Evolutionary conservation across 2,113 vertebrate genomes (phyloP), one percentile per base, ranked within the genome.

Genomic region (Oncorhynchus masou): DNA sequence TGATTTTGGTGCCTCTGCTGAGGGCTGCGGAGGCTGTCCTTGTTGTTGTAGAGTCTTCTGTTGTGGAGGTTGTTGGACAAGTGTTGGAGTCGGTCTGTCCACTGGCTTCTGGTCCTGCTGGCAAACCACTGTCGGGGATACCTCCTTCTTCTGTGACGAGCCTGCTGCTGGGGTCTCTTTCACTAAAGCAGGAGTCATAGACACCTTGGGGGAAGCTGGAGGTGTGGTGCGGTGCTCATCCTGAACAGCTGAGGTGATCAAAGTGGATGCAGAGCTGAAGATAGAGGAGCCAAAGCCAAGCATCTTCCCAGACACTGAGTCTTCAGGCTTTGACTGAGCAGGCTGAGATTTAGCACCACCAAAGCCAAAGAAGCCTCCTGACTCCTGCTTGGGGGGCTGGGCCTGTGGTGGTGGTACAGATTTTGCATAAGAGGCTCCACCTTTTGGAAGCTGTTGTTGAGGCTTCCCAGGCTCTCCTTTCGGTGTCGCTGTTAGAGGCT

Each of bases 321-420:
- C 90, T 68, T 85, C 71, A 66, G 90, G 29, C 75, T 90, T 87
- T 75, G 83, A 64, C 9, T 79, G 91, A 68, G 83, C 5, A 20
- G 91, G 88, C 20, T 96, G 86, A 69, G 86, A 80, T 85, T 90
- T 89, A 62, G 88, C 64, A 64, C 83, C 80, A 77, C 86, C 88
- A 83, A 93, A 91, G 7, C 89, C 88, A 88, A 93, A 92, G 91
- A 97, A 96, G n/a, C 91, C 92, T 85, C 87, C 93, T 81, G 20
- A 93, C 68, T 78, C 86, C 73, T 95, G 94, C 49, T 95, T 97
- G 31, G 88, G 0, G 20, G 91, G 84, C 20, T 85, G 77, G 9
- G 39, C 39, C 39, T 79, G 49, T 31, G 27, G 57, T 1, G 48
- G 4, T 54, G 51, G 51, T 19, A 51, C 15, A 15, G 49, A 20